Conservation (phyloP, 2,797 vertebrate genomes). For the Periophthalmus magnuspinnatus region DNA sequence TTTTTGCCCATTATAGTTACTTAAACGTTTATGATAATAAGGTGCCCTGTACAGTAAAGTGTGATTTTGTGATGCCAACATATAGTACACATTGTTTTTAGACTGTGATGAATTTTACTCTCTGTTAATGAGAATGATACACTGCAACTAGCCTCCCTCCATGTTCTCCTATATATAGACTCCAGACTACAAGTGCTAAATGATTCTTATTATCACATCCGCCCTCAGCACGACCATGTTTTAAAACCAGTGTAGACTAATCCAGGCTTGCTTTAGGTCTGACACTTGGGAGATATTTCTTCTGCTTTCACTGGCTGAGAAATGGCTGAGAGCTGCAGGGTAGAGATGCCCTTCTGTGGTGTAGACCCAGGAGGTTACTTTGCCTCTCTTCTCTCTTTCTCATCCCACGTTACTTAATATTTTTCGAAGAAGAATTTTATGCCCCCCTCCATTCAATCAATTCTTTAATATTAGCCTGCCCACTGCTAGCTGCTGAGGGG, state of each 20-base stretch:
- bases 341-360: conserved; percentile 28
- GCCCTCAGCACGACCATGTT: conserved; percentile 6
- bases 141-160: not conserved
- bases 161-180: not conserved
- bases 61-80: too few relatives aligned
- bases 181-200: not conserved
- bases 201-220: conserved; percentile 5
- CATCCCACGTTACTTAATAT: conserved; percentile 60
- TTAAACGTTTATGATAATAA: too few relatives aligned
- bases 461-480: conserved; percentile 43
- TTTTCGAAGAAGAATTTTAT: conserved; percentile 49
- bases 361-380: conserved; percentile 24
- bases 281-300: conserved; percentile 24
- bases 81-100: too few relatives aligned
- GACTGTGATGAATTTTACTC: too few relatives aligned
- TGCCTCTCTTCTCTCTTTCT: conserved; percentile 46
- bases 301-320: conserved; percentile 8
- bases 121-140: too few relatives aligned
- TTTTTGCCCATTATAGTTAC: too few relatives aligned
- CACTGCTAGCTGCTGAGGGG: conserved; percentile 29
- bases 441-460: conserved; percentile 44
- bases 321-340: conserved; percentile 19
- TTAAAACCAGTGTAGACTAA: conserved; percentile 10
- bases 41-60: too few relatives aligned
- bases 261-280: conserved; percentile 20